These are phyloP conservation scores for Nestor notabilis DNA, from an alignment of 2,113 vertebrate genomes.

Conservation along the genomic window DNA sequence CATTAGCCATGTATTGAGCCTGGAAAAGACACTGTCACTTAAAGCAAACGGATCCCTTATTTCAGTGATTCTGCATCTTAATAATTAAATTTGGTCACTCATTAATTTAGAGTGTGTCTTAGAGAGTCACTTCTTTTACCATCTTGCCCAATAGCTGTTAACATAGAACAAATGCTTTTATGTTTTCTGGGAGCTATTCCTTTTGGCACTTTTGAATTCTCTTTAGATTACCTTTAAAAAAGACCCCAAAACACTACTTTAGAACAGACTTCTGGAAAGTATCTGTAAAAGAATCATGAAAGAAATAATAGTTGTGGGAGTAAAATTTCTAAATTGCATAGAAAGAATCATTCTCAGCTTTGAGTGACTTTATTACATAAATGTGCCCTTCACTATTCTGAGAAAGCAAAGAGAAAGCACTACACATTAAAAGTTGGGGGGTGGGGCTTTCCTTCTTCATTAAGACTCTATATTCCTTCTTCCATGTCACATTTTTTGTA, in stretches of 20 bases:
- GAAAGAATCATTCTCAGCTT: neutral
- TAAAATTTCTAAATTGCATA: neutral
- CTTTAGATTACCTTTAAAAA: neutral
- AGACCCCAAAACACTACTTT: too few relatives aligned
- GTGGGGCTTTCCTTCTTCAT: neutral
- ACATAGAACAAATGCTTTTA: neutral
- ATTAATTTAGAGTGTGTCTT: neutral
- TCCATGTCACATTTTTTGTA: conserved; percentile 36
- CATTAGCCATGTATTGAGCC: neutral
- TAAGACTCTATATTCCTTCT: neutral
- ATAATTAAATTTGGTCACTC: neutral
- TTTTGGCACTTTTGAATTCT: neutral
- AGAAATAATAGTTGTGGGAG: neutral
- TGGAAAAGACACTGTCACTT: neutral
- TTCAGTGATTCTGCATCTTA: neutral
- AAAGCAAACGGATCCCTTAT: neutral
- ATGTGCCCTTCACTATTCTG: neutral
- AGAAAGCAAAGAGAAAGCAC: neutral
- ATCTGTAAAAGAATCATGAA: neutral
- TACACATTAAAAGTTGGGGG: neutral
- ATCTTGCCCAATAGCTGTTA: neutral
- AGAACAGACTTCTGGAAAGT: neutral
- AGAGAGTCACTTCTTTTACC: neutral
- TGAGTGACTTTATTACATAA: neutral
- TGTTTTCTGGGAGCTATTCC: neutral